A percentile compares a stretch with the other conserved stretches of the same genome.
Evolutionary conservation across 2,888 invertebrate genomes (phyloP).

Genomic region (Meliscaeva auricollis): DNA sequence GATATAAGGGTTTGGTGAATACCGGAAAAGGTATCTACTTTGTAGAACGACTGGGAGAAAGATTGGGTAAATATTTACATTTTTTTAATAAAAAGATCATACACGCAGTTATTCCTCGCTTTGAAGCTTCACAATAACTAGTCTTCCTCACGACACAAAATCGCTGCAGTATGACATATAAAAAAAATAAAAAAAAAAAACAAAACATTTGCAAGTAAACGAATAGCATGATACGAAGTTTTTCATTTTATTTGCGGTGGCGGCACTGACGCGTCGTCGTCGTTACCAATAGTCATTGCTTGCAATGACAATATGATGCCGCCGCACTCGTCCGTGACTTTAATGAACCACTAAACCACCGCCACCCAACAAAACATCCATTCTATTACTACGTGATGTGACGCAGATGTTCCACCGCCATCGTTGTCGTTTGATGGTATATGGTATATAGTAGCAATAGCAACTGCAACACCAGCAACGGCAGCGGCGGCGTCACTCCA

Average conservation of each 20-base stretch:
- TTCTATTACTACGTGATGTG: slow-evolving; percentile 63
- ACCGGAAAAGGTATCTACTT: too few relatives aligned
- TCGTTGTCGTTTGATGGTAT: neutral
- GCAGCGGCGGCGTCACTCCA: slow-evolving; percentile 6
- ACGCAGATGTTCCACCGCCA: slow-evolving; percentile 44
- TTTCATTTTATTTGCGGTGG: slow-evolving; percentile 64
- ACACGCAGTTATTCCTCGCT: too few relatives aligned
- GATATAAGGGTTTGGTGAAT: too few relatives aligned
- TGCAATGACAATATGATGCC: slow-evolving; percentile 56
- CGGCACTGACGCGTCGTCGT: slow-evolving; percentile 47
- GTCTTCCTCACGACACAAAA: too few relatives aligned
- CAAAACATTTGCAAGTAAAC: slow-evolving; percentile 13
- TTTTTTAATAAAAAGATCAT: too few relatives aligned
- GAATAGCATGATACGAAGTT: slow-evolving; percentile 30
- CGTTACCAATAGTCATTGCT: slow-evolving; percentile 52
- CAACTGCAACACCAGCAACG: neutral
- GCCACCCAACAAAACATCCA: slow-evolving; percentile 59
- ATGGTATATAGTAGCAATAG: neutral
- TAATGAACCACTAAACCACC: slow-evolving; percentile 70
- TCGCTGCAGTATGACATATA: neutral
- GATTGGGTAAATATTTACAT: too few relatives aligned
- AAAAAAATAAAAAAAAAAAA: neutral
- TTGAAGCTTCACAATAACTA: too few relatives aligned
- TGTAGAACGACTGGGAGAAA: too few relatives aligned
- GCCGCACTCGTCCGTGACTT: slow-evolving; percentile 73